A percentile compares a stretch with the other conserved stretches of the same genome.
Evolutionary conservation across 2,113 vertebrate species (phyloP).

Genomic region (Rhinogobius similis): DNA sequence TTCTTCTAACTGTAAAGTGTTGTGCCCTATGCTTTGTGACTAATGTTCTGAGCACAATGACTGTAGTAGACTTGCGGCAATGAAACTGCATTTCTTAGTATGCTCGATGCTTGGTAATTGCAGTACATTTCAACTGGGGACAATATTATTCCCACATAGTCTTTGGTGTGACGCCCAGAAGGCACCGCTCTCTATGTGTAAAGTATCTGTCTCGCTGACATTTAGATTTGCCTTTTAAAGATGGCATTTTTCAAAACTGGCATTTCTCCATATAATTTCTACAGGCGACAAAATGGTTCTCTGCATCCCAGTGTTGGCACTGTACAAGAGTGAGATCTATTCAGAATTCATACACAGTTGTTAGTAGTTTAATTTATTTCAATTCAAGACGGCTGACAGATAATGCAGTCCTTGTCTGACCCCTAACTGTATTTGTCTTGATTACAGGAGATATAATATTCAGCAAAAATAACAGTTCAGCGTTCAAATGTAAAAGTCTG

Average conservation of each 20-base stretch:
- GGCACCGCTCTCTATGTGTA: slow-evolving; percentile 64
- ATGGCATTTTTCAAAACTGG: slow-evolving; percentile 72
- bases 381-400: slow-evolving; percentile 22
- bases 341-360: slow-evolving; percentile 39
- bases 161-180: slow-evolving; percentile 69
- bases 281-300: slow-evolving; percentile 61
- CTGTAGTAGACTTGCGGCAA: slow-evolving; percentile 53
- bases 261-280: slow-evolving; percentile 69
- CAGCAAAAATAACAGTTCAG: not conserved
- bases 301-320: slow-evolving; percentile 32
- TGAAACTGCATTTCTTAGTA: slow-evolving; percentile 51
- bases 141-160: slow-evolving; percentile 57
- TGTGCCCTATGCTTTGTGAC: slow-evolving; percentile 31
- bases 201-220: slow-evolving; percentile 74
- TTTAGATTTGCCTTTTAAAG: slow-evolving; percentile 76
- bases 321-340: slow-evolving; percentile 57
- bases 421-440: not conserved
- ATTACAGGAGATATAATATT: not conserved
- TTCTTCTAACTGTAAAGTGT: not conserved
- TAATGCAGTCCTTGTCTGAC: not conserved
- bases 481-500: not conserved
- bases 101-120: slow-evolving; percentile 63
- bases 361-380: slow-evolving; percentile 23
- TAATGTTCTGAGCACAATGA: slow-evolving; percentile 44
- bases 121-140: slow-evolving; percentile 65